Evolutionary conservation across 2,888 invertebrate species (phyloP), one percentile per base, ranked within the genome.

Genomic region (Ephialtes manifestator): DNA sequence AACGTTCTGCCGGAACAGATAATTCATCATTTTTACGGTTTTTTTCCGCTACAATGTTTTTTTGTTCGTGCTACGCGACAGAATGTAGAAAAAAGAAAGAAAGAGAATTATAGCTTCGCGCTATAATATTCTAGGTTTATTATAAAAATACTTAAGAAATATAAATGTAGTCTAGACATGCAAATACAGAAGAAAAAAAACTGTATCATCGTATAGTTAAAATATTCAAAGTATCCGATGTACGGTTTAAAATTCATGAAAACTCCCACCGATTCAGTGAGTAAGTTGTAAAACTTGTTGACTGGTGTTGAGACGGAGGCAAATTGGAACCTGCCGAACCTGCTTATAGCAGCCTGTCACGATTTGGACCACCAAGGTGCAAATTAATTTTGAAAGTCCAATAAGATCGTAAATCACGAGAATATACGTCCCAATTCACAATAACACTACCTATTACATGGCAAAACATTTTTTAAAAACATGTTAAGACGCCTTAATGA

Each of bases 1-100:
- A 43, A 72, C 67, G 74, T 65, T 81, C 58, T 67, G 51, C 74
- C 75, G 81, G 75, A 81, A 75, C 81, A 67, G n/a, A 24, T n/a
- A 68, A 81, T 81, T 81, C 48, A 48, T 81, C 75, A 75, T 65
- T 48, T 81, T 60, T 35, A 65, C 51, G 18, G 4, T 72, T 80
- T 51, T 81, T 60, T 72, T 28, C 58, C 28, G 28, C 28, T 28
- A 58, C 58, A 24, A 58, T 58, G 13, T 1, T 31, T 63, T 63
- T 35, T 63, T 63, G 35, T 58, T 28, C 15, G 5, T 13, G 13
- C 58, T 13, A 28, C 58, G 11, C 28, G 28, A 15, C 58, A 28
- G 55, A 55, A 55, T 24, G 20, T 20, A 55, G 13, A 28, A 28
- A 11, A 28, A 28, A 28, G n/a, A n/a, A 35, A 35, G n/a, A 0